Conservation (phyloP, 2,888 invertebrate species). For the Drosophila barbarae region DNA sequence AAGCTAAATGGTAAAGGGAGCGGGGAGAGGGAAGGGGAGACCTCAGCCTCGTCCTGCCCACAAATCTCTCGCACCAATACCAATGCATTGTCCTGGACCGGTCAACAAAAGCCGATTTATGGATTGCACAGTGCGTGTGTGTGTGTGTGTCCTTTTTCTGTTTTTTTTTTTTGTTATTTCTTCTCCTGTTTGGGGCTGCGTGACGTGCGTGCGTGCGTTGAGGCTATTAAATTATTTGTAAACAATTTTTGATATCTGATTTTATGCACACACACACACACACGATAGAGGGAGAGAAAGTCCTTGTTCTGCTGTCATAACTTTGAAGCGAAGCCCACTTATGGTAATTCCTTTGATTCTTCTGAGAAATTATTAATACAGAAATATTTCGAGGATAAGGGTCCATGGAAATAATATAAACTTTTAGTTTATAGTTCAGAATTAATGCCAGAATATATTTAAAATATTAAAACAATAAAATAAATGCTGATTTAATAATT, state of each 20-base stretch:
- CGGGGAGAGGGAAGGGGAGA: not conserved
- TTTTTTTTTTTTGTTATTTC: slow-evolving; percentile 4
- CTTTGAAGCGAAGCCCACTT: slow-evolving; percentile 15
- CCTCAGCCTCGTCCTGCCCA: slow-evolving; percentile 10
- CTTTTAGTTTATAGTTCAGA: not conserved
- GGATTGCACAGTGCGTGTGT: slow-evolving; percentile 22
- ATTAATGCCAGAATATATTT: not conserved
- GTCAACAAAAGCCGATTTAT: slow-evolving; percentile 46
- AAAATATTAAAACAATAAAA: not conserved
- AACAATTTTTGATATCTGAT: slow-evolving; percentile 73
- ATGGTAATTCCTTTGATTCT: slow-evolving; percentile 1
- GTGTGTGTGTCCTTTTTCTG: slow-evolving; percentile 21
- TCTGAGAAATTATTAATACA: not conserved
- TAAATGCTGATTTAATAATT: not conserved
- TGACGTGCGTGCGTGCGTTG: slow-evolving; percentile 66
- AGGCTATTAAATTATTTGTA: slow-evolving; percentile 72
- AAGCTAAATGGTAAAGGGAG: slow-evolving; percentile 32
- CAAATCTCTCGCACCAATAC: slow-evolving; percentile 45
- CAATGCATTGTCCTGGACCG: slow-evolving; percentile 38
- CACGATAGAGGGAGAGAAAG: not conserved
- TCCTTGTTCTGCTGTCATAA: slow-evolving; percentile 24
- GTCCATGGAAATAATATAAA: not conserved
- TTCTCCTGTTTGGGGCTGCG: slow-evolving; percentile 39
- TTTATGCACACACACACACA: slow-evolving; percentile 55
- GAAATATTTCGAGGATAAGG: not conserved